phyloP scores from a whole-genome alignment of 2,888 invertebrate species.

The Limnephilus lunatus region DNA sequence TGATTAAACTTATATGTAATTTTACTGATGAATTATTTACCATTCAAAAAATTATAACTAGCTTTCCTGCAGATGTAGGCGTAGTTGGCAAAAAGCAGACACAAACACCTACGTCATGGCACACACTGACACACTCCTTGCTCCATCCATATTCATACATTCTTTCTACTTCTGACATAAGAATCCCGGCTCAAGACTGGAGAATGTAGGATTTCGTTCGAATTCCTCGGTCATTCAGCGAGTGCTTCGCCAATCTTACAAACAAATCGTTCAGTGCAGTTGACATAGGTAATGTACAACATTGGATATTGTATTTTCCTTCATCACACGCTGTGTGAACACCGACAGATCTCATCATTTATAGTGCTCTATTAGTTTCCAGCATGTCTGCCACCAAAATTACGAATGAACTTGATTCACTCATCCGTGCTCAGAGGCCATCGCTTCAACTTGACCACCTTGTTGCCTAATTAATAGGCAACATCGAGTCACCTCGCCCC shows the following conservation, averaged over 20 bases:
- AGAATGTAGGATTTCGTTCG: too few relatives aligned
- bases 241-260: too few relatives aligned
- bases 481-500: background rate
- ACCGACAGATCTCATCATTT: background rate
- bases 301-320: too few relatives aligned
- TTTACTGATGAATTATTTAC: background rate
- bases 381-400: background rate
- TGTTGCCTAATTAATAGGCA: background rate
- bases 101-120: too few relatives aligned
- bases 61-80: background rate
- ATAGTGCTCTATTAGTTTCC: background rate
- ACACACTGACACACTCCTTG: too few relatives aligned
- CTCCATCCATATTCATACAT: too few relatives aligned
- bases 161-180: too few relatives aligned
- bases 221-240: too few relatives aligned
- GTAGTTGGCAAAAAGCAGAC: background rate
- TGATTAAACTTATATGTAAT: background rate
- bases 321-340: too few relatives aligned
- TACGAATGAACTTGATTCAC: background rate
- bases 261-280: background rate
- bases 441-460: background rate
- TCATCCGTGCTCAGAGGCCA: background rate
- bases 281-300: too few relatives aligned
- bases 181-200: too few relatives aligned
- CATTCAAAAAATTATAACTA: background rate